Percentiles rank a stretch among this genome's conserved stretches.
Evolutionary conservation across 2,113 vertebrate genomes (phyloP).

Genomic region (Aptenodytes forsteri): DNA sequence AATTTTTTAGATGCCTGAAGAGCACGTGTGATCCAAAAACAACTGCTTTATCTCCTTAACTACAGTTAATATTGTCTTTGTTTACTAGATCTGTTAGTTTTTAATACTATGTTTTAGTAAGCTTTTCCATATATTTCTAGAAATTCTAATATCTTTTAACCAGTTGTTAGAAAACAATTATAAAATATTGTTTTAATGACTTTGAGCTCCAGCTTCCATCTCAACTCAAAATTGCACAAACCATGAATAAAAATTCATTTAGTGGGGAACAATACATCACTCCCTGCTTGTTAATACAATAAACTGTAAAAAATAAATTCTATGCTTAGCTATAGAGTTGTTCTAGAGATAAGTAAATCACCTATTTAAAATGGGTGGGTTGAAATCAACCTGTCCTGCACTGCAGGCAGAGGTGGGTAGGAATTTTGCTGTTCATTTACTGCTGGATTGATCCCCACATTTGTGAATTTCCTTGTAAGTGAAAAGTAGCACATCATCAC

Average conservation of each 20-base stretch:
- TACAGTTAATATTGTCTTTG: background rate
- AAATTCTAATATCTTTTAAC: background rate
- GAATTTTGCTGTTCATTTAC: background rate
- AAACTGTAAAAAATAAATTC: background rate
- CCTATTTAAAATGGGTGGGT: background rate
- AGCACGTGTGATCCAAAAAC: background rate
- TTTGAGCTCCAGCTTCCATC: background rate
- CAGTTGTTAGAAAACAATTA: background rate
- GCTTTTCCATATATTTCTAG: background rate
- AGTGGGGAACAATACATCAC: background rate
- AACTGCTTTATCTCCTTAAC: constrained; percentile 19
- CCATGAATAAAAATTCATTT: background rate
- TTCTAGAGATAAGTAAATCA: background rate
- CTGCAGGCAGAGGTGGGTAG: background rate
- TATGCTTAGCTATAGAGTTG: background rate
- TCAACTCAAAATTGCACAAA: background rate
- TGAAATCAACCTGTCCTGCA: background rate
- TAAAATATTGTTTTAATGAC: background rate
- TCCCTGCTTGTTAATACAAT: background rate
- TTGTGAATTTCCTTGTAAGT: background rate
- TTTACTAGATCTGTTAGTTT: constrained; percentile 6
- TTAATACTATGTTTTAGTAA: background rate
- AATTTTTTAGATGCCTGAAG: constrained; percentile 8
- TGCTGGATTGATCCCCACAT: background rate
- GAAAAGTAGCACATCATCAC: background rate